Conservation (phyloP, 2,113 vertebrate species). For the Tiliqua scincoides region DNA sequence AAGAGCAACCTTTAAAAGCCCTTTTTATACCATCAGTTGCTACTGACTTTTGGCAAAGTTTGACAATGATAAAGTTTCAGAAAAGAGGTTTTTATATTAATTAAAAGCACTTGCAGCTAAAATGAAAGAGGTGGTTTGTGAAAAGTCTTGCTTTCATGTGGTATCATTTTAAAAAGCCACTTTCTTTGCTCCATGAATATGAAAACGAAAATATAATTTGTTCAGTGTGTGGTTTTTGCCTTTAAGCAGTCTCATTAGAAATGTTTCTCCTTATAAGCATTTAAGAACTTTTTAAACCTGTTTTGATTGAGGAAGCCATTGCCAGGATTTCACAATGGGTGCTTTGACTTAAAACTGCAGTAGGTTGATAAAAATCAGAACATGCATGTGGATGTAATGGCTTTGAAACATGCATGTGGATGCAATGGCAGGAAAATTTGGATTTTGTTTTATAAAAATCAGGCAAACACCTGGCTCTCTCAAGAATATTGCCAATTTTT, state of each 20-base stretch:
- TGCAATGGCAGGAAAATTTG: background rate
- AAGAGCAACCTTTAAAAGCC: background rate
- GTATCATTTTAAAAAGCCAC: constrained; percentile 40
- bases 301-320: background rate
- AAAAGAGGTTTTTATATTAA: background rate
- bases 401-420: constrained; percentile 3
- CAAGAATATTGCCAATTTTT: background rate
- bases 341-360: constrained; percentile 48
- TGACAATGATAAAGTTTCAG: background rate
- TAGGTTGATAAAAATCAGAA: constrained; percentile 15
- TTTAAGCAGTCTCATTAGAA: constrained; percentile 38
- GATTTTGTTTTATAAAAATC: background rate
- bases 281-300: constrained; percentile 15
- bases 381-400: background rate
- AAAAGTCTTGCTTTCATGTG: constrained; percentile 31
- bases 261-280: background rate
- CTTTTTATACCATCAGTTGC: background rate
- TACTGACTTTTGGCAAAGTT: background rate
- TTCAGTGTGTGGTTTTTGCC: constrained; percentile 26
- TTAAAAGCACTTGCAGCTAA: constrained; percentile 13
- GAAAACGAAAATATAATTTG: constrained; percentile 4
- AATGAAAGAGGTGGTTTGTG: background rate
- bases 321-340: constrained; percentile 37
- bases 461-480: background rate
- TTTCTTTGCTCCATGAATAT: constrained; percentile 17